Conservation (phyloP, 2,113 vertebrate species). For the Circaetus gallicus region DNA sequence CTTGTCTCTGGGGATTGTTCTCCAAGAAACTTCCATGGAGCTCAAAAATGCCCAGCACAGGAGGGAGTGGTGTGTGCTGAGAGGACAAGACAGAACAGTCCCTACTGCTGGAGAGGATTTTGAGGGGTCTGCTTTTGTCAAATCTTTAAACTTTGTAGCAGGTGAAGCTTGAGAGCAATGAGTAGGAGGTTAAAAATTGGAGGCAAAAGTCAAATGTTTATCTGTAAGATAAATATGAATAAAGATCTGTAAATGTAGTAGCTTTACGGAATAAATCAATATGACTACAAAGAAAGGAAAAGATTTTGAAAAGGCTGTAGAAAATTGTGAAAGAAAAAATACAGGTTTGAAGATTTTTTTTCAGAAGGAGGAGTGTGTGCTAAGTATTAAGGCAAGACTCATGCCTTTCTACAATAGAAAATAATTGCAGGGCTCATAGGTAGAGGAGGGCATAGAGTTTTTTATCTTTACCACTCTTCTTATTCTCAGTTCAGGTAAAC, state of each 20-base stretch:
- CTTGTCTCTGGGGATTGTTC: neutral
- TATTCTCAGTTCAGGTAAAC: neutral
- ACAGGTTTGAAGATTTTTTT: neutral
- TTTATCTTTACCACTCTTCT: neutral
- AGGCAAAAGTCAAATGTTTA: neutral
- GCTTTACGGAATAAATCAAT: neutral
- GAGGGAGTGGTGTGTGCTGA: neutral
- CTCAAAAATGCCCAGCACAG: neutral
- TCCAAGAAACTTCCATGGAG: neutral
- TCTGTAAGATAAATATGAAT: neutral
- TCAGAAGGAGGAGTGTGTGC: neutral
- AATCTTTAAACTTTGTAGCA: neutral
- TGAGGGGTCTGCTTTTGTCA: neutral
- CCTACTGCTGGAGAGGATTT: neutral
- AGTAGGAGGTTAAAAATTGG: neutral
- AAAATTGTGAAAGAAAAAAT: neutral
- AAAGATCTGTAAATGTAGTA: neutral
- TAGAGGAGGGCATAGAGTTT: neutral
- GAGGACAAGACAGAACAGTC: neutral
- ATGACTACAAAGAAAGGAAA: neutral
- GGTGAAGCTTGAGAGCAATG: neutral
- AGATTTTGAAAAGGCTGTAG: neutral
- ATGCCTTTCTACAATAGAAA: neutral
- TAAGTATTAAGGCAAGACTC: neutral
- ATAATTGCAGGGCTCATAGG: neutral